These are phyloP conservation scores for Zapornia atra DNA, from an alignment of 2,113 vertebrate genomes.

Conservation along the genomic window DNA sequence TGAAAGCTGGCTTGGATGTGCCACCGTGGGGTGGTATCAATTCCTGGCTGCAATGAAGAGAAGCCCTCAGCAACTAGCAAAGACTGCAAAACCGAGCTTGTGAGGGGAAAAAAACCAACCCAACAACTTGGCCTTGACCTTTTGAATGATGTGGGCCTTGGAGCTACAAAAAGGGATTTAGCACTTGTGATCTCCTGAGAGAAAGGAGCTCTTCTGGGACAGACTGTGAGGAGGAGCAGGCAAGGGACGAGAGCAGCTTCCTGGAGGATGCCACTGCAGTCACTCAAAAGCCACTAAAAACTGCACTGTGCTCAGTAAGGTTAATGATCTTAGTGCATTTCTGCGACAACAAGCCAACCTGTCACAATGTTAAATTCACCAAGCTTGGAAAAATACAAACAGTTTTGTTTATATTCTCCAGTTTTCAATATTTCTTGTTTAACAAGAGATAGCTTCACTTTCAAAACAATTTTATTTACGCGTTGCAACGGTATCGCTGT, in stretches of 20 bases:
- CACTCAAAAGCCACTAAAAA: not conserved
- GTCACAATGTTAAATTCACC: not conserved
- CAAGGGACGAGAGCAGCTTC: not conserved
- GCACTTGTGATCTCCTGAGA: not conserved
- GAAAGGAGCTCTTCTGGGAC: not conserved
- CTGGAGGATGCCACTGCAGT: not conserved
- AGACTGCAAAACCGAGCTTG: not conserved
- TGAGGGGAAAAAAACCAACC: not conserved
- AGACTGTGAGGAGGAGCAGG: not conserved
- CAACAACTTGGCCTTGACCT: not conserved
- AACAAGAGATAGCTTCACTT: slow-evolving; percentile 16
- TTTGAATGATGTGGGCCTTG: not conserved
- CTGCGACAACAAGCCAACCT: not conserved
- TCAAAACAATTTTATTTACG: slow-evolving; percentile 25
- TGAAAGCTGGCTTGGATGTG: not conserved
- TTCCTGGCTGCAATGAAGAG: not conserved
- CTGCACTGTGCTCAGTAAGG: not conserved
- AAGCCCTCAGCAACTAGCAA: not conserved
- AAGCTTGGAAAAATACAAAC: not conserved
- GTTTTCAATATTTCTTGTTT: not conserved
- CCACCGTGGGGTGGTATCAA: not conserved
- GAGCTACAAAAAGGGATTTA: not conserved
- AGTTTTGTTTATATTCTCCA: not conserved
- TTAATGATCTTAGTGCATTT: not conserved
- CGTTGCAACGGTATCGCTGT: not conserved